Conservation (phyloP, 2,113 vertebrate genomes). For the Solea senegalensis region DNA sequence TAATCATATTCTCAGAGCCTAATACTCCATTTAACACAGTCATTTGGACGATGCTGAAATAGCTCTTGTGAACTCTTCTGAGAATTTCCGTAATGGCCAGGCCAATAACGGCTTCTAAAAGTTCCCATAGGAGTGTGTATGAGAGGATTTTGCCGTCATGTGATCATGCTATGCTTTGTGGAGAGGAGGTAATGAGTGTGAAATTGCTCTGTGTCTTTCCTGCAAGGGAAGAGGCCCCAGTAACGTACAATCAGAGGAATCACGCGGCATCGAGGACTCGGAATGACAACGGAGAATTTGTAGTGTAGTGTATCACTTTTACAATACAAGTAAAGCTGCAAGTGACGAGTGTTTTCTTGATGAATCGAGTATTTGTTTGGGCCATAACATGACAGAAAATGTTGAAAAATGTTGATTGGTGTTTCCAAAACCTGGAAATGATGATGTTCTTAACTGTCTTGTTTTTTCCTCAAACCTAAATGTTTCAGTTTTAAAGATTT, state of each 20-base stretch:
- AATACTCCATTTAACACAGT: slow-evolving; percentile 73
- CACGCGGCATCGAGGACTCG: slow-evolving; percentile 8
- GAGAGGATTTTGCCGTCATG: slow-evolving; percentile 69
- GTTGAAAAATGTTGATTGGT: too few relatives aligned
- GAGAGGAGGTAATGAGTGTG: slow-evolving; percentile 72
- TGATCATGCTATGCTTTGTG: slow-evolving; percentile 65
- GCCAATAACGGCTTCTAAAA: slow-evolving; percentile 63
- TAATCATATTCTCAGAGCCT: slow-evolving; percentile 69
- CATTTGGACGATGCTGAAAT: slow-evolving; percentile 67
- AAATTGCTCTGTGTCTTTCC: slow-evolving; percentile 62
- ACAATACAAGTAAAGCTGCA: too few relatives aligned
- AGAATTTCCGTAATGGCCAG: slow-evolving; percentile 69
- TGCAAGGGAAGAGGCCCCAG: slow-evolving; percentile 18
- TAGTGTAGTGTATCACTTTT: too few relatives aligned
- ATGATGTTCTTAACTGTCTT: too few relatives aligned
- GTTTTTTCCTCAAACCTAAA: too few relatives aligned
- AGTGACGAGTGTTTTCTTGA: too few relatives aligned
- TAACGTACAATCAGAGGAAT: slow-evolving; percentile 46
- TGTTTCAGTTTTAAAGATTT: too few relatives aligned
- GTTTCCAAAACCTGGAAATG: too few relatives aligned
- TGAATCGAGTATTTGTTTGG: too few relatives aligned
- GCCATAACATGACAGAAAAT: too few relatives aligned
- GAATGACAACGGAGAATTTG: neutral
- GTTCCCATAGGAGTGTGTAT: slow-evolving; percentile 61
- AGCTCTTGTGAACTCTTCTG: slow-evolving; percentile 66